Evolutionary conservation across 2,797 vertebrate species (phyloP).

Genomic region (Halcyon chelicuti): DNA sequence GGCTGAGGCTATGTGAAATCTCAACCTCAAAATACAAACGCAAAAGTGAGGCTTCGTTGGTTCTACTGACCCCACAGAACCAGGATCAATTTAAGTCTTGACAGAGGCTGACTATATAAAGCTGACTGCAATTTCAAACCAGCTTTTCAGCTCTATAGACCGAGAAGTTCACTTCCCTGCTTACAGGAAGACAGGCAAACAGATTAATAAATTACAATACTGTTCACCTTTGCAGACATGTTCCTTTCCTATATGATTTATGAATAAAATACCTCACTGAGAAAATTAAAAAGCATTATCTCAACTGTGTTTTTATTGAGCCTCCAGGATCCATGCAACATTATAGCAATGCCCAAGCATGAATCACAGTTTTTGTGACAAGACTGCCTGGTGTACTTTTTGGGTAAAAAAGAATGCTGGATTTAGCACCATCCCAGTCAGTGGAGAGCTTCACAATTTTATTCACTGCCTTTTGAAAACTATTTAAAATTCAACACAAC

Average conservation of each 20-base stretch:
- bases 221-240: background rate
- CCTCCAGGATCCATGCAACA: background rate
- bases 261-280: background rate
- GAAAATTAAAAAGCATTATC: background rate
- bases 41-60: background rate
- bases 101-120: background rate
- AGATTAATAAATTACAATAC: background rate
- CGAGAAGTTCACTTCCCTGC: background rate
- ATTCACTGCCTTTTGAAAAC: background rate
- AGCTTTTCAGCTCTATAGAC: background rate
- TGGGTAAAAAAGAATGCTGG: background rate
- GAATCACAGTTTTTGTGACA: background rate
- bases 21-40: background rate
- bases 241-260: background rate
- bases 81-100: background rate
- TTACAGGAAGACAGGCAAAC: background rate
- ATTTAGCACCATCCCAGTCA: background rate
- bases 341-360: background rate
- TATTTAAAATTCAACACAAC: background rate
- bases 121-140: background rate
- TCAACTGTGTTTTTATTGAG: background rate
- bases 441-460: background rate
- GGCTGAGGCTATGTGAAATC: background rate
- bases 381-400: background rate
- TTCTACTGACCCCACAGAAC: background rate